Evolutionary conservation across 1,140 invertebrate genomes (phyloP).

Genomic region (Dufourea novaeangliae): DNA sequence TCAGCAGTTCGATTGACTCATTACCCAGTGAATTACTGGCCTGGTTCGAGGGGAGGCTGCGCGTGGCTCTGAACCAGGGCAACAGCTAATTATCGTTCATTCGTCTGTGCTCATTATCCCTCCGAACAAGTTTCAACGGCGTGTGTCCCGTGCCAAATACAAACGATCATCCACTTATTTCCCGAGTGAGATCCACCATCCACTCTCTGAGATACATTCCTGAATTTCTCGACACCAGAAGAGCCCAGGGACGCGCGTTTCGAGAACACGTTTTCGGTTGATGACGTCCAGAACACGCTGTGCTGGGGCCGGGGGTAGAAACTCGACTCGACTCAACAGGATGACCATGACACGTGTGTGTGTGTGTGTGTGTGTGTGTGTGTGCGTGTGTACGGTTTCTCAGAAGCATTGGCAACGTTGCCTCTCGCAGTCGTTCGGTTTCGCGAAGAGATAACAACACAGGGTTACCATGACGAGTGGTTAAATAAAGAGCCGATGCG

Average conservation of each 20-base stretch:
- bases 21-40: slow-evolving; percentile 28
- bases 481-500: slow-evolving; percentile 33
- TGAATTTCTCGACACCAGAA: too few species aligned
- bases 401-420: slow-evolving; percentile 25
- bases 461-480: slow-evolving; percentile 15
- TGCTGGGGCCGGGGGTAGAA: not conserved
- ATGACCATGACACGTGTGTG: not conserved
- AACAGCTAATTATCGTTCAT: slow-evolving; percentile 29
- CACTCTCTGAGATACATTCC: too few species aligned
- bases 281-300: too few species aligned
- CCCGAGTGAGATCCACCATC: too few species aligned
- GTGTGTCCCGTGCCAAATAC: too few species aligned
- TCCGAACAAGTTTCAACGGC: too few species aligned
- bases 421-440: not conserved
- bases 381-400: not conserved
- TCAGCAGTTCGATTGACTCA: not conserved
- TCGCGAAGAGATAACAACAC: slow-evolving; percentile 9
- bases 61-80: slow-evolving; percentile 25
- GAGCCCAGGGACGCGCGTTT: too few species aligned
- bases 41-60: slow-evolving; percentile 1
- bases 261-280: not conserved
- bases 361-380: too few species aligned
- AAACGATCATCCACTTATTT: too few species aligned
- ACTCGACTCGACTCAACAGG: not conserved
- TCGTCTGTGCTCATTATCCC: slow-evolving; percentile 8